Conservation (phyloP, 2,113 vertebrate genomes). For the Prionailurus bengalensis region DNA sequence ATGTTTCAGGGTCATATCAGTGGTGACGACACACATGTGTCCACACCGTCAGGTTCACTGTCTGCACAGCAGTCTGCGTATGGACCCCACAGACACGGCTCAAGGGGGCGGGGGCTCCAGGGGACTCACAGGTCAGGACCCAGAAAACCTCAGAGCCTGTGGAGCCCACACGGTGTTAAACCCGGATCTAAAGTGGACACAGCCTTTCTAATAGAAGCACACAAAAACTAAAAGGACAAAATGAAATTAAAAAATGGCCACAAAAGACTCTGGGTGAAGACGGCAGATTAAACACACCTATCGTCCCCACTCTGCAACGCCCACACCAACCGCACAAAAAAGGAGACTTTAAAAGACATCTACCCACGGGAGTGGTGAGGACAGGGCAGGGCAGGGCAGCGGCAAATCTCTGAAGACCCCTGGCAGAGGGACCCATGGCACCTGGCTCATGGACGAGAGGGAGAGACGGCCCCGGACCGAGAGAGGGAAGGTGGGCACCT, state of each 20-base stretch:
- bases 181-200: background rate
- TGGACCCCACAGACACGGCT: too few relatives aligned
- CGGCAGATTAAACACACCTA: too few relatives aligned
- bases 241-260: background rate
- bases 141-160: background rate
- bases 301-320: too few relatives aligned
- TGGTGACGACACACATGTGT: rapidly evolving
- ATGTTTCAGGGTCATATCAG: background rate
- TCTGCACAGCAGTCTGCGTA: rapidly evolving
- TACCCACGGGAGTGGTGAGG: too few relatives aligned
- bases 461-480: background rate
- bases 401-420: rapidly evolving
- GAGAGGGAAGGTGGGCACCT: background rate
- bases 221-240: too few relatives aligned
- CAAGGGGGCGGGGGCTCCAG: background rate
- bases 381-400: background rate
- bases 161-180: background rate
- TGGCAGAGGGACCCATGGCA: rapidly evolving
- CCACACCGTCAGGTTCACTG: rapidly evolving
- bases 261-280: background rate
- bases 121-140: background rate
- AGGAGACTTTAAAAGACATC: background rate
- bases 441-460: background rate
- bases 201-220: background rate
- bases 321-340: background rate